These are phyloP conservation scores for Ophioninae sp. DNA, from an alignment of 2,888 invertebrate genomes.

Conservation along the genomic window DNA sequence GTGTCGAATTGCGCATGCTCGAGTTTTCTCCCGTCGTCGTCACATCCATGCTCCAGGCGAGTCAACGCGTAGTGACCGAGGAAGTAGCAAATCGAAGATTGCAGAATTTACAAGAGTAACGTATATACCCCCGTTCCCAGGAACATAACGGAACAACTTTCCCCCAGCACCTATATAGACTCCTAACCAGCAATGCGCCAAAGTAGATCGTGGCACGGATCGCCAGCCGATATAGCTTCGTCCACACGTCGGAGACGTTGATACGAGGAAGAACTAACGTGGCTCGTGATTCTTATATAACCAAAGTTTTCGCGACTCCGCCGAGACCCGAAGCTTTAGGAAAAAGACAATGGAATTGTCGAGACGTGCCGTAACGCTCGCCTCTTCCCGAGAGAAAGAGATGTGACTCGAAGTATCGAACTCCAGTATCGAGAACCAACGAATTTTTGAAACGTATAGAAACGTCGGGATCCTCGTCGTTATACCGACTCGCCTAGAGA, in stretches of 20 bases:
- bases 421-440: conserved; percentile 30
- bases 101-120: neutral
- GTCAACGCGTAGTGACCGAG: neutral
- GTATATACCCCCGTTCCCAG: neutral
- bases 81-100: neutral
- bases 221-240: neutral
- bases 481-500: conserved; percentile 1
- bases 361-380: conserved; percentile 58
- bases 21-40: too few species aligned
- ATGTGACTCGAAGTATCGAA: conserved; percentile 21
- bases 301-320: conserved; percentile 41
- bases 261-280: conserved; percentile 31
- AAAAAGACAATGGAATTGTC: conserved; percentile 66
- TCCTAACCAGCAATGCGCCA: neutral
- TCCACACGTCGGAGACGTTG: neutral
- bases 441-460: conserved; percentile 30
- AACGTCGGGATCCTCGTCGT: neutral
- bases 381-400: conserved; percentile 31
- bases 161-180: neutral
- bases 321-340: conserved; percentile 20
- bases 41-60: too few species aligned
- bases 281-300: conserved; percentile 33
- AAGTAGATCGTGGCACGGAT: neutral
- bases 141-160: conserved; percentile 10
- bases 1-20: too few species aligned